Percentiles rank a stretch among this genome's conserved stretches.
Evolutionary conservation across 2,113 vertebrate species (phyloP).

Genomic region (Fulmarus glacialis): DNA sequence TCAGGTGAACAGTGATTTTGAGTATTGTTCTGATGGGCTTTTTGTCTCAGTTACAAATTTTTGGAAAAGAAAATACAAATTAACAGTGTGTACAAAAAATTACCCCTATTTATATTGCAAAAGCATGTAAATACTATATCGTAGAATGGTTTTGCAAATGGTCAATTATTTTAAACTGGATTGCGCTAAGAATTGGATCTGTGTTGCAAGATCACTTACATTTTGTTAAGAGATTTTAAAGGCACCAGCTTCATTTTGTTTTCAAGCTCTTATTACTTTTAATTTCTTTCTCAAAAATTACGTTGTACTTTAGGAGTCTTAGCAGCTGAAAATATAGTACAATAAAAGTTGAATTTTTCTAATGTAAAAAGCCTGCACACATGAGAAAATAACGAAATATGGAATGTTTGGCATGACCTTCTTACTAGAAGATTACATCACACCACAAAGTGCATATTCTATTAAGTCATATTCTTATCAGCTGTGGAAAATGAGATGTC

Average conservation of each 20-base stretch:
- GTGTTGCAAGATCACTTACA: neutral
- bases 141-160: neutral
- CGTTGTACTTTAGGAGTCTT: neutral
- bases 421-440: neutral
- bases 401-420: neutral
- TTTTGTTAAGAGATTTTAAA: neutral
- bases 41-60: neutral
- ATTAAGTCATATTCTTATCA: conserved; percentile 27
- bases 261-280: neutral
- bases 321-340: neutral
- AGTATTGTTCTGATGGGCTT: neutral
- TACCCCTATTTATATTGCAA: neutral
- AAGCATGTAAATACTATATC: neutral
- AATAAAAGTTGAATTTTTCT: neutral
- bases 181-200: rapidly evolving
- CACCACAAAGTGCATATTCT: neutral
- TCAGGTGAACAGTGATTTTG: neutral
- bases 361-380: neutral
- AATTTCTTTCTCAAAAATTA: neutral
- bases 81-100: neutral
- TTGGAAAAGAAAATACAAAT: neutral
- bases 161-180: neutral
- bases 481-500: neutral
- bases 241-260: neutral
- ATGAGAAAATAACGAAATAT: neutral